Percentiles rank a stretch among this genome's conserved stretches.
phyloP scores from a whole-genome alignment of 2,797 vertebrate genomes.

The Epinephelus awoara region DNA sequence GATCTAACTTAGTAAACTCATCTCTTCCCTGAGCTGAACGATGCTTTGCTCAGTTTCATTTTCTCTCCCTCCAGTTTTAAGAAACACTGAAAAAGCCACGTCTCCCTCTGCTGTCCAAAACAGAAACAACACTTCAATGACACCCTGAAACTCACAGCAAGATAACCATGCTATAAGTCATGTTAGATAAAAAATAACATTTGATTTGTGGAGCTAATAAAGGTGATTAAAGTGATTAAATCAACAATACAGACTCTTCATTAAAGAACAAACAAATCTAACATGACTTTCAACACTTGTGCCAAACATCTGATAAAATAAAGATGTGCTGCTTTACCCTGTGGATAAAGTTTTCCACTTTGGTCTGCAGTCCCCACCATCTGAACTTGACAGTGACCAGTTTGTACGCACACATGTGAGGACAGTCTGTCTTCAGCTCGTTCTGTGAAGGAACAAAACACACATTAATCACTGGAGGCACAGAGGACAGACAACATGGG shows the following conservation, averaged over 20 bases:
- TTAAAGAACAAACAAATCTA: no score
- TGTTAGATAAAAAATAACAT: no score
- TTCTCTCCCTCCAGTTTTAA: not conserved
- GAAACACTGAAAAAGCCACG: not conserved
- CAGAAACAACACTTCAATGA: not conserved
- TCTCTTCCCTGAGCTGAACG: not conserved
- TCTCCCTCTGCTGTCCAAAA: slow-evolving; percentile 46
- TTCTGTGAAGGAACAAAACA: slow-evolving; percentile 81
- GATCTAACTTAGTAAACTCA: not conserved
- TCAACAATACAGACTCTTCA: no score
- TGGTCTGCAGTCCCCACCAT: slow-evolving; percentile 98
- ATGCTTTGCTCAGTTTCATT: not conserved
- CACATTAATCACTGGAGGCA: not conserved
- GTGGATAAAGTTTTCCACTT: slow-evolving; percentile 97
- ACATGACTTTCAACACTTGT: not conserved
- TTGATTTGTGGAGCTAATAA: no score
- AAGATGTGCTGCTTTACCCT: slow-evolving; percentile 81
- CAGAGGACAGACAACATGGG: not conserved
- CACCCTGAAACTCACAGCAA: not conserved
- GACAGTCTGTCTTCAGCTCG: slow-evolving; percentile 91
- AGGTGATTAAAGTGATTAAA: no score
- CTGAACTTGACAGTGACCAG: slow-evolving; percentile 98
- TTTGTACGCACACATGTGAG: slow-evolving; percentile 98
- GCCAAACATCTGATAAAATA: no score
- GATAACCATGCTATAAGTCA: no score